A percentile compares a stretch with the other conserved stretches of the same genome.
These are phyloP conservation scores for Morphnarchus princeps DNA, from an alignment of 2,113 vertebrate species.

Conservation along the genomic window DNA sequence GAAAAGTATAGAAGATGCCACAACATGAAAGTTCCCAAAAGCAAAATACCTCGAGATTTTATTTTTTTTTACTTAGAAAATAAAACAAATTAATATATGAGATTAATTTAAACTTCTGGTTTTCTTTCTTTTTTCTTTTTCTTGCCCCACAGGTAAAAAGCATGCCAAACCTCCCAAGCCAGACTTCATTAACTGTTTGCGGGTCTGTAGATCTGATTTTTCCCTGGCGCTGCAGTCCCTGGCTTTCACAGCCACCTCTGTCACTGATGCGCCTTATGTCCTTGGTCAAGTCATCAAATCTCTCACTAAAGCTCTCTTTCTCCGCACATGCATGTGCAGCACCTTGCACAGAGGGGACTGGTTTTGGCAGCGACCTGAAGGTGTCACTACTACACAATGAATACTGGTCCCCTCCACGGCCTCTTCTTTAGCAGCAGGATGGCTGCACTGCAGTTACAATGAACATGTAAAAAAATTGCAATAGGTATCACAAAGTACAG, in stretches of 20 bases:
- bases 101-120: accelerated
- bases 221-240: neutral
- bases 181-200: neutral
- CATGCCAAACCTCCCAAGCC: neutral
- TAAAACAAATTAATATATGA: neutral
- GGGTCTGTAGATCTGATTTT: neutral
- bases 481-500: neutral
- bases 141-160: neutral
- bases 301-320: neutral
- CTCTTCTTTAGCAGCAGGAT: neutral
- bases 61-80: neutral
- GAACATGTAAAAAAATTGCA: neutral
- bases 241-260: neutral
- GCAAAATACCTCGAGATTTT: neutral
- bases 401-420: neutral
- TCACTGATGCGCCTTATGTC: neutral
- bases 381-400: constrained; percentile 43
- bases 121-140: neutral
- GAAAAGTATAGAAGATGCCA: neutral
- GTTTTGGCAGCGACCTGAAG: constrained; percentile 36
- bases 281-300: neutral
- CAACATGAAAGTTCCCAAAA: neutral
- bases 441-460: constrained; percentile 16
- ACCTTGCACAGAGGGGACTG: neutral
- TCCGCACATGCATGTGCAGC: neutral